Evolutionary conservation across 2,797 vertebrate genomes (phyloP).

Genomic region (Mionectes olivaceus): DNA sequence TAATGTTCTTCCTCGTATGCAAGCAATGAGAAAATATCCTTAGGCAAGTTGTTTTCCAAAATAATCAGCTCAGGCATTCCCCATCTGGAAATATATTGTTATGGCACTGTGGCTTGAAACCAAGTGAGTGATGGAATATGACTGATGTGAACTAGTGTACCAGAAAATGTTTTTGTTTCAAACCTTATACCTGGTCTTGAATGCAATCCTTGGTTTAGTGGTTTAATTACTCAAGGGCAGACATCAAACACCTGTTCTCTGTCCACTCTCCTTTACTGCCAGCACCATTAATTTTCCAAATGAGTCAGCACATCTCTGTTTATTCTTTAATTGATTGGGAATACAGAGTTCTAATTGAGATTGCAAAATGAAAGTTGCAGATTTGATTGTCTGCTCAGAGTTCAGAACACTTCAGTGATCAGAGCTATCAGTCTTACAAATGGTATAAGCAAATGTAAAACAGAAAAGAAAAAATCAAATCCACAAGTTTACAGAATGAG

Average conservation of each 20-base stretch:
- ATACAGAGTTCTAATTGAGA: slow-evolving; percentile 44
- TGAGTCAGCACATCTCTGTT: slow-evolving; percentile 42
- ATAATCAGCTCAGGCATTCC: neutral
- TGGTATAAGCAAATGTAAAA: slow-evolving; percentile 28
- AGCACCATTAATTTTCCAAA: slow-evolving; percentile 52
- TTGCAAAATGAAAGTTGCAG: slow-evolving; percentile 42
- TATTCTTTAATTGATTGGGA: slow-evolving; percentile 50
- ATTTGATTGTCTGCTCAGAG: slow-evolving; percentile 11
- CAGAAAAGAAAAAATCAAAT: neutral
- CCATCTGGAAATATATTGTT: slow-evolving; percentile 18
- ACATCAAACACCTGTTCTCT: slow-evolving; percentile 50
- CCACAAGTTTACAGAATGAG: neutral
- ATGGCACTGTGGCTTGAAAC: neutral
- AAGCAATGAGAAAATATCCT: slow-evolving; percentile 16
- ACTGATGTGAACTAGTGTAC: slow-evolving; percentile 22
- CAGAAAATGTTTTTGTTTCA: slow-evolving; percentile 55
- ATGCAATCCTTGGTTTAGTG: neutral
- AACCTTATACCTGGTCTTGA: slow-evolving; percentile 25
- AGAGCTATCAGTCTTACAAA: neutral
- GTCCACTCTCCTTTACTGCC: slow-evolving; percentile 22
- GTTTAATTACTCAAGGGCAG: slow-evolving; percentile 43
- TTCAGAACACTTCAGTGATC: neutral
- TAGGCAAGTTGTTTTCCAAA: slow-evolving; percentile 37
- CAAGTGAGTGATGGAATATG: neutral
- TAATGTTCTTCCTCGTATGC: neutral